Percentiles rank a stretch among this genome's conserved stretches.
Evolutionary conservation across 2,888 invertebrate species (phyloP).

Genomic region (Agrotis puta): DNA sequence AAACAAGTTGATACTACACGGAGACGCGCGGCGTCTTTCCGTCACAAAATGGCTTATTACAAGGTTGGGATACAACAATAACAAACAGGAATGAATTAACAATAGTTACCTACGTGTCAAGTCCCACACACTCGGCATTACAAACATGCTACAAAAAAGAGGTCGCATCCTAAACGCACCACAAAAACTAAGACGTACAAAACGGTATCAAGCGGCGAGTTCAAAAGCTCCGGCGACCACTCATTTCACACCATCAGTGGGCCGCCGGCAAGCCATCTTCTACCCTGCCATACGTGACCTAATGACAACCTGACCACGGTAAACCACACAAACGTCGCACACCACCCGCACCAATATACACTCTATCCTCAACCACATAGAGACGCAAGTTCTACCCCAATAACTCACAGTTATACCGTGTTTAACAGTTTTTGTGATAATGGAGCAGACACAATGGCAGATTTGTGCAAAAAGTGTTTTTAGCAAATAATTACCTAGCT

Average conservation of each 20-base stretch:
- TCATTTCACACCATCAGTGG: constrained; percentile 88
- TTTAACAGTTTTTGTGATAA: constrained; percentile 61
- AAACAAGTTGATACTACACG: constrained; percentile 58
- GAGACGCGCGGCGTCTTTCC: constrained; percentile 62
- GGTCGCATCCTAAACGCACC: constrained; percentile 87
- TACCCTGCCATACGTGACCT: constrained; percentile 83
- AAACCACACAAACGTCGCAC: constrained; percentile 65
- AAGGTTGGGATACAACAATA: constrained; percentile 81
- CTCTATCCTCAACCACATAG: constrained; percentile 61
- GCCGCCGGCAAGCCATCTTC: constrained; percentile 72
- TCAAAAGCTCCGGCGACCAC: constrained; percentile 84
- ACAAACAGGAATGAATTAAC: constrained; percentile 87
- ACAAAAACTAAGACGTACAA: constrained; percentile 86
- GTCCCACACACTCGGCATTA: constrained; percentile 90
- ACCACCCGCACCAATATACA: constrained; percentile 57
- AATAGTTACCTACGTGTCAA: constrained; percentile 90
- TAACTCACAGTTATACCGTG: constrained; percentile 50
- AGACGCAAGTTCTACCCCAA: constrained; percentile 39
- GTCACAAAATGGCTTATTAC: constrained; percentile 67
- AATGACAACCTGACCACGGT: constrained; percentile 79
- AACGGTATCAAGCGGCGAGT: constrained; percentile 86
- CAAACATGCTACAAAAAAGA: constrained; percentile 88
- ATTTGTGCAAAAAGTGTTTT: constrained; percentile 79
- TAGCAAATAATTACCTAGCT: constrained; percentile 79
- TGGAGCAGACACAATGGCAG: constrained; percentile 73